phyloP scores from a whole-genome alignment of 2,888 invertebrate species.

The Melinaea marsaeus region DNA sequence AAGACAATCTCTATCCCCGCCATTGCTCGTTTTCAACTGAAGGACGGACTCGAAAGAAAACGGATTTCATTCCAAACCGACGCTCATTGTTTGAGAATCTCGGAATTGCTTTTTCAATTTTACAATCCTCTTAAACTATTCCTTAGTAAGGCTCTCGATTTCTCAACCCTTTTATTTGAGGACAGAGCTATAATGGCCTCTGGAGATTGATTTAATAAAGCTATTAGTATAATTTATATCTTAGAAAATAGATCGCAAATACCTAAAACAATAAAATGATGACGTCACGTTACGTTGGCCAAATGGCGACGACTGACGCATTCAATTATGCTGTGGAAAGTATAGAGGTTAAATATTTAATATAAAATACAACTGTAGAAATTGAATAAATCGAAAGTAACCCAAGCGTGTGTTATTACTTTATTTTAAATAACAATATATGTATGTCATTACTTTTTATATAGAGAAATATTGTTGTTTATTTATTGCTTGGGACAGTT shows the following conservation, averaged over 20 bases:
- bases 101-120: slow-evolving; percentile 65
- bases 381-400: not conserved
- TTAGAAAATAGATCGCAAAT: not conserved
- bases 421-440: not conserved
- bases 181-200: slow-evolving; percentile 11
- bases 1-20: slow-evolving; percentile 47
- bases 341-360: slow-evolving; percentile 23
- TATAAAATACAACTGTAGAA: slow-evolving; percentile 12
- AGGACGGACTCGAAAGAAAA: slow-evolving; percentile 63
- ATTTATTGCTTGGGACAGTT: too few species aligned
- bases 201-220: slow-evolving; percentile 14
- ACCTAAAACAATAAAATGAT: not conserved
- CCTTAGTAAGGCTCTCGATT: slow-evolving; percentile 33
- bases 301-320: slow-evolving; percentile 42
- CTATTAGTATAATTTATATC: slow-evolving; percentile 6
- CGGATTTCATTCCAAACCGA: slow-evolving; percentile 60
- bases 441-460: not conserved
- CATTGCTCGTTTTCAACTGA: slow-evolving; percentile 47
- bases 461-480: too few species aligned
- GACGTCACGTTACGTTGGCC: slow-evolving; percentile 34
- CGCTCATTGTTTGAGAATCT: slow-evolving; percentile 63
- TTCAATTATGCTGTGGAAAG: slow-evolving; percentile 38
- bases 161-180: slow-evolving; percentile 28
- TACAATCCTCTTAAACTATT: slow-evolving; percentile 49
- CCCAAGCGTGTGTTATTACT: not conserved